phyloP scores from a whole-genome alignment of 2,888 invertebrate genomes.

The Chalcosyrphus nemorum region DNA sequence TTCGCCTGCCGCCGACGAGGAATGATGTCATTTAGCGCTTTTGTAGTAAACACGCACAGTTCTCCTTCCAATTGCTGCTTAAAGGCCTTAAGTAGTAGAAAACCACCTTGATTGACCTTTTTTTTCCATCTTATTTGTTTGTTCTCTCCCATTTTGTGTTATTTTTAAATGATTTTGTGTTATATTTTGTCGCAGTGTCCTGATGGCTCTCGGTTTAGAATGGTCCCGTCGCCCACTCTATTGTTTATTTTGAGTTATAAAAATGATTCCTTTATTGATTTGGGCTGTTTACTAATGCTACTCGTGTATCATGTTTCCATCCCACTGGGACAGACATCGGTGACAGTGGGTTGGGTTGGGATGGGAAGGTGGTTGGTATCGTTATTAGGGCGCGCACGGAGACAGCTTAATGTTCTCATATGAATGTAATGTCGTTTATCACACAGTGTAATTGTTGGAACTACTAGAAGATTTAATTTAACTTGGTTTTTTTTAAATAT shows the following conservation, averaged over 20 bases:
- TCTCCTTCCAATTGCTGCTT: conserved; percentile 53
- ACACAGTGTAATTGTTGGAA: too few relatives aligned
- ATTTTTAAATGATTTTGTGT: conserved; percentile 28
- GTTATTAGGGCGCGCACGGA: not conserved
- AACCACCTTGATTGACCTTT: conserved; percentile 67
- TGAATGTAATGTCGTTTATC: too few relatives aligned
- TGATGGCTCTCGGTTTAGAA: conserved; percentile 1
- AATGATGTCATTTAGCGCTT: conserved; percentile 72
- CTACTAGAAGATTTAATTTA: too few relatives aligned
- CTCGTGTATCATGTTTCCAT: not conserved
- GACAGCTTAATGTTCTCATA: not conserved
- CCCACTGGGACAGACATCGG: not conserved
- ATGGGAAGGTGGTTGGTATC: not conserved
- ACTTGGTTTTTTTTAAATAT: too few relatives aligned
- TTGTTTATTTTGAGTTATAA: conserved; percentile 27
- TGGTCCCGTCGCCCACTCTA: conserved; percentile 1
- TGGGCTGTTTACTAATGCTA: conserved; percentile 15
- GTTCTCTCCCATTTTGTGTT: not conserved
- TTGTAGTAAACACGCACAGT: conserved; percentile 64
- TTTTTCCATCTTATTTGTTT: conserved; percentile 23
- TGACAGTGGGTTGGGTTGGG: not conserved
- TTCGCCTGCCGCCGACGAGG: conserved; percentile 28
- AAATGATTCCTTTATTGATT: conserved; percentile 52
- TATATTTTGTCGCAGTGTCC: conserved; percentile 25
- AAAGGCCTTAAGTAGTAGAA: too few relatives aligned